Base-by-base conservation (phyloP, 1,140 invertebrate species). In the Drosophila azteca region DNA sequence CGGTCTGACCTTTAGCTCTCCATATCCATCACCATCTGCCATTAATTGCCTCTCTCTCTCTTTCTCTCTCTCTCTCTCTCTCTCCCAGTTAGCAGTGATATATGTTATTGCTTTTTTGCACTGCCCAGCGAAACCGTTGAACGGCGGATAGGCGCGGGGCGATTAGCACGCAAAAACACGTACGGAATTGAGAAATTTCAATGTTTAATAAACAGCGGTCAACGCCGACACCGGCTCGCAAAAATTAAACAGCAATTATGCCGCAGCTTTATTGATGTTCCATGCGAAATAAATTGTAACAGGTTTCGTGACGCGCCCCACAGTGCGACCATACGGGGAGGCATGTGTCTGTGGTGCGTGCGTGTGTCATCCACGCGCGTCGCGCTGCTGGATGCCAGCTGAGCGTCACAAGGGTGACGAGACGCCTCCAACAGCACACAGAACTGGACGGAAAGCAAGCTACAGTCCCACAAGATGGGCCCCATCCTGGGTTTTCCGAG, bases 61-160 rank as follows among this genome's bases (percentile, higher is more conserved):
- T 20, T 68, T 55, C 52, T 39, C 35, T 39, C 11, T 39, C 65
- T 13, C 35, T 13, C 22, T 52, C 11, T 13, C 11, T 52, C 50
- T 17, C 51, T 7, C 15, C 63, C 62, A 54, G 63, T 57, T 60
- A 11, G 4, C 35, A 4, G 11, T 5, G 11, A 13, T 39, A 13
- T 13, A 69, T 70, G 65, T 68, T 66, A 63, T 39, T 67, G 8
- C 17, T 65, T 70, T 84, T 75, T 77, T 41, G 58, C 81, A 81
- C 73, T 50, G 24, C 51, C 44, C 11, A n/a, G 71, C 77, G 71
- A 80, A 85, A 68, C 71, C 72, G 81, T 85, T 73, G 50, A 75
- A 52, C 39, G 22, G 22, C 5, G 8, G 15, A 31, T n/a, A 8
- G 26, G 48, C 41, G 22, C 9, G 70, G 24, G 43, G 17, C 50